Evolutionary conservation across 2,797 vertebrate species (phyloP).

Genomic region (Liparis tanakae): DNA sequence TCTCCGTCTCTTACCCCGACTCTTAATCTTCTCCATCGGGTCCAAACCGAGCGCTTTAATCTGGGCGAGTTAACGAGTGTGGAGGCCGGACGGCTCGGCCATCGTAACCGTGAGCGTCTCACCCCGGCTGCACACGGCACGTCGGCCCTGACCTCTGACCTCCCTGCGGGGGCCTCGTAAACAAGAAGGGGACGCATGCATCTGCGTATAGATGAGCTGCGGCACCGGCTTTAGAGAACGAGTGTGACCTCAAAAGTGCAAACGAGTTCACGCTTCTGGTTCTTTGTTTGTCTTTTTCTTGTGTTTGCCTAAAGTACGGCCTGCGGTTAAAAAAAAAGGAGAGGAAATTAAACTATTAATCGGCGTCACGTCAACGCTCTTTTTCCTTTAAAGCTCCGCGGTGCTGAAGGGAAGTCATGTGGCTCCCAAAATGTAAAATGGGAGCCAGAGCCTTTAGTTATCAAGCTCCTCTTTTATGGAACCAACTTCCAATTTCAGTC

Average conservation of each 20-base stretch:
- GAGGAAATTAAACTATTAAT: not conserved
- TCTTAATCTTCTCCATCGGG: conserved; percentile 4
- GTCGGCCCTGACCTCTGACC: conserved; percentile 26
- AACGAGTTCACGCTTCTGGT: not conserved
- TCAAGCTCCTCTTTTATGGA: too few relatives aligned
- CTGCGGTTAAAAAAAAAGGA: not conserved
- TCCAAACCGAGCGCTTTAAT: conserved; percentile 16
- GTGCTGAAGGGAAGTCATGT: not conserved
- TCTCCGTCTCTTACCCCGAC: conserved; percentile 1
- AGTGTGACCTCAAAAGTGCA: not conserved
- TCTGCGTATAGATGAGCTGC: not conserved
- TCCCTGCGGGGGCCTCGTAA: conserved; percentile 7
- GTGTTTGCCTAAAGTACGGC: not conserved
- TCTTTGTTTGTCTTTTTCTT: not conserved
- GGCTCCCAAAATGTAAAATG: too few relatives aligned
- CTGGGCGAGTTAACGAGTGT: not conserved
- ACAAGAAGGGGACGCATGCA: conserved; percentile 16
- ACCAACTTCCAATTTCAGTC: too few relatives aligned
- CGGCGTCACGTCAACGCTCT: not conserved
- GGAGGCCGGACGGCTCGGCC: not conserved
- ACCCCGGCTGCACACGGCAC: not conserved
- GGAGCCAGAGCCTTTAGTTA: too few relatives aligned
- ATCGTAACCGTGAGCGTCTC: conserved; percentile 2
- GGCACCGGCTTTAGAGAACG: not conserved
- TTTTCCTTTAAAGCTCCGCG: not conserved